A percentile compares a stretch with the other conserved stretches of the same genome.
Evolutionary conservation across 2,797 vertebrate species (phyloP).

Genomic region (Leptatherina wallacei): DNA sequence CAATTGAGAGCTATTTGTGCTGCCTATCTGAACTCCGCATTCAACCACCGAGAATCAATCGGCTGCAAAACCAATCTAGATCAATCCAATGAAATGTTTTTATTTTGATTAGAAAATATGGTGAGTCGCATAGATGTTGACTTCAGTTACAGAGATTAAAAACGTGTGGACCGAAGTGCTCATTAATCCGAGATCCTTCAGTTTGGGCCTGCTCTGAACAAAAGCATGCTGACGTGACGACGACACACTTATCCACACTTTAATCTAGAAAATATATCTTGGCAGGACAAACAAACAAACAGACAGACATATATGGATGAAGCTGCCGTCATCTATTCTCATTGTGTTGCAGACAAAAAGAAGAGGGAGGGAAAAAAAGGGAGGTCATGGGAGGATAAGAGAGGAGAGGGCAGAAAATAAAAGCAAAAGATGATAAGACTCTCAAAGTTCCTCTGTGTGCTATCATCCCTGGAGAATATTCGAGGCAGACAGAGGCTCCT

Average conservation of each 20-base stretch:
- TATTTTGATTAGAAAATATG: constrained; percentile 57
- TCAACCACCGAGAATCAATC: constrained; percentile 46
- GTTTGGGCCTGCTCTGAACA: constrained; percentile 42
- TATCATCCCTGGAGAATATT: constrained; percentile 72
- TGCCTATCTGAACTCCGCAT: constrained; percentile 53
- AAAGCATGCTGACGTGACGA: constrained; percentile 37
- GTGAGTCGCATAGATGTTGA: constrained; percentile 58
- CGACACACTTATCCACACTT: constrained; percentile 47
- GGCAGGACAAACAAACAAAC: constrained; percentile 69
- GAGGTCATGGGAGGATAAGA: constrained; percentile 58
- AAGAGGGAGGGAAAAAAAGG: neutral
- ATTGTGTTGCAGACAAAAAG: constrained; percentile 50
- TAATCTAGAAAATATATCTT: constrained; percentile 57
- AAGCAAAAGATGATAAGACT: constrained; percentile 45
- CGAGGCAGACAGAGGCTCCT: constrained; percentile 63
- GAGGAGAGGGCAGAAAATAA: constrained; percentile 13
- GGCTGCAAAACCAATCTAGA: constrained; percentile 45
- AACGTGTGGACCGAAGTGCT: constrained; percentile 60
- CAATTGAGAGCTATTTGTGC: constrained; percentile 71
- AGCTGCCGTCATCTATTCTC: constrained; percentile 61
- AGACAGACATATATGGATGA: constrained; percentile 55
- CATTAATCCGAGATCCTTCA: constrained; percentile 54
- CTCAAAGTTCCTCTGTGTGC: constrained; percentile 65
- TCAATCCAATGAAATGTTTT: constrained; percentile 63
- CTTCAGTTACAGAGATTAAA: constrained; percentile 65